A percentile compares a stretch with the other conserved stretches of the same genome.
Conservation (phyloP, 2,797 vertebrate genomes). For the Chelon labrosus region DNA sequence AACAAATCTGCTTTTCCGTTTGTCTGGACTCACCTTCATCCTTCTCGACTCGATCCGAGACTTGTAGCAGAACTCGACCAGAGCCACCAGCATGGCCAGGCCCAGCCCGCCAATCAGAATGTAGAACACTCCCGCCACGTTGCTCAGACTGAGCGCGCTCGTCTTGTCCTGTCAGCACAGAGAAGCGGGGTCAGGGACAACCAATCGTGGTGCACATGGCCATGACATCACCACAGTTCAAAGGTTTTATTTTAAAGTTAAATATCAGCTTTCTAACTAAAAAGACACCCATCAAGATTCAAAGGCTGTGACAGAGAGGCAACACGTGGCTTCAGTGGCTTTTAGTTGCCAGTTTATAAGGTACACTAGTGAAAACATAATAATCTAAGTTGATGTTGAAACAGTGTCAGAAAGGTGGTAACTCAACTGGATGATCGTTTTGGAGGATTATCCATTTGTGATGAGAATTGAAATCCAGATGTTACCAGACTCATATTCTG, state of each 20-base stretch:
- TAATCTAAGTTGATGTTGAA: too few species aligned
- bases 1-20: not conserved
- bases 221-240: conserved; percentile 11
- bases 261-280: too few species aligned
- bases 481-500: too few species aligned
- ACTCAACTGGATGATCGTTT: too few species aligned
- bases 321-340: not conserved
- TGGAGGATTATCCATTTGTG: too few species aligned
- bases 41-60: conserved; percentile 95
- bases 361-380: too few species aligned
- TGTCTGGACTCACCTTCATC: conserved; percentile 92
- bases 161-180: conserved; percentile 93
- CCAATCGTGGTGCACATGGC: conserved; percentile 9
- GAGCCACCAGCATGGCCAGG: conserved; percentile 98
- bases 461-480: too few species aligned
- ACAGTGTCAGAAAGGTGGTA: too few species aligned
- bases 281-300: too few species aligned
- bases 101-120: conserved; percentile 98
- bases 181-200: conserved; percentile 59
- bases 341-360: too few species aligned
- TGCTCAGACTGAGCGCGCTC: conserved; percentile 96
- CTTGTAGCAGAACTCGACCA: conserved; percentile 99
- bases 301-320: conserved; percentile 1
- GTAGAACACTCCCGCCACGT: conserved; percentile 98
- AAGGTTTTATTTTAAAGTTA: not conserved